Percentiles rank a stretch among this genome's conserved stretches.
Conservation (phyloP, 1,140 invertebrate species). For the Drosophila lowei region DNA sequence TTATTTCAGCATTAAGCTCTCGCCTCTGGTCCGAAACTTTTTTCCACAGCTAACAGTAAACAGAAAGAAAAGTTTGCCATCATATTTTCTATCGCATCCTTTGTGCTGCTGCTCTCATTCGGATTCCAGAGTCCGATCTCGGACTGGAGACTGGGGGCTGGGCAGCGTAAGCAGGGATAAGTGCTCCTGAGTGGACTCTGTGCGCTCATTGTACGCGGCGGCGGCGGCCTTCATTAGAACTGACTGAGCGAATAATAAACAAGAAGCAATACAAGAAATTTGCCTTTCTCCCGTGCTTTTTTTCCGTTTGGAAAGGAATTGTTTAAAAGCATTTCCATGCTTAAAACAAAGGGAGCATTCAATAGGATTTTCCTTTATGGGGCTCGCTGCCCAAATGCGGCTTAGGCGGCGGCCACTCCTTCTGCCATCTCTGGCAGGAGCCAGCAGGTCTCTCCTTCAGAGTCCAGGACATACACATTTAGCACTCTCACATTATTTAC, state of each 20-base stretch:
- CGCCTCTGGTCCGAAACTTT: constrained; percentile 17
- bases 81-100: constrained; percentile 34
- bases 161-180: constrained; percentile 51
- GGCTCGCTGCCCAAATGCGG: constrained; percentile 72
- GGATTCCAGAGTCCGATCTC: not conserved
- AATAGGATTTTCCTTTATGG: constrained; percentile 53
- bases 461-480: constrained; percentile 22
- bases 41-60: constrained; percentile 29
- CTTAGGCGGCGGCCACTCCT: constrained; percentile 32
- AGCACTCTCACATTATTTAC: constrained; percentile 54
- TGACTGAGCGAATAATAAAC: constrained; percentile 52
- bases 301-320: constrained; percentile 25
- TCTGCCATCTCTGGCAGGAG: not conserved
- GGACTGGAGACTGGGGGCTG: constrained; percentile 1
- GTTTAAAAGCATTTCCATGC: constrained; percentile 78
- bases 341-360: constrained; percentile 58
- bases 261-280: constrained; percentile 37
- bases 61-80: constrained; percentile 44
- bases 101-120: constrained; percentile 1
- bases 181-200: constrained; percentile 33
- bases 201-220: constrained; percentile 25
- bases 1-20: constrained; percentile 58
- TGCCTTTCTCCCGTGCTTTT: constrained; percentile 17
- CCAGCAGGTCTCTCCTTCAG: not conserved
- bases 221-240: constrained; percentile 33